Conservation (phyloP, 2,797 vertebrate genomes). For the Podarcis lilfordi region DNA sequence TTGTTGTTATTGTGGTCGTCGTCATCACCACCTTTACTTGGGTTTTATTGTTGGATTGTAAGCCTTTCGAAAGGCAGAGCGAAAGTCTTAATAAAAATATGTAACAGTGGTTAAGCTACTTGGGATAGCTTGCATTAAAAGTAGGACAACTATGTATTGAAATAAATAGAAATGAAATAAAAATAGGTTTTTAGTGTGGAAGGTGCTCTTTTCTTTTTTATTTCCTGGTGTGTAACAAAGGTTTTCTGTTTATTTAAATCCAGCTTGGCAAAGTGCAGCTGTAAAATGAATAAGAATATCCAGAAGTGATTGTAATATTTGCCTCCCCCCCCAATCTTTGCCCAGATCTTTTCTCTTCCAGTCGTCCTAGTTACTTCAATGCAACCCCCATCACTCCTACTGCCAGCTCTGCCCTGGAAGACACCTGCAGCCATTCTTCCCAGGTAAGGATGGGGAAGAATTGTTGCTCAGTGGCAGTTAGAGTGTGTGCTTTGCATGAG, state of each 20-base stretch:
- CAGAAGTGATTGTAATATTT: neutral
- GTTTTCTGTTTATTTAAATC: neutral
- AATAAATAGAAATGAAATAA: too few species aligned
- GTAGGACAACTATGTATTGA: too few species aligned
- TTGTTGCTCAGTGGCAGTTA: neutral
- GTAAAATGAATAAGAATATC: neutral
- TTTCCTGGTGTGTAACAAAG: constrained; percentile 20
- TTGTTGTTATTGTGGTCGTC: too few species aligned
- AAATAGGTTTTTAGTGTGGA: neutral
- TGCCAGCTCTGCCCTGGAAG: constrained; percentile 81
- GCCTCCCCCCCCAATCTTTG: constrained; percentile 10
- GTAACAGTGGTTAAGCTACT: neutral
- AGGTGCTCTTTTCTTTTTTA: neutral
- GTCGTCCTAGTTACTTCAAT: constrained; percentile 82
- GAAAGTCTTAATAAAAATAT: neutral
- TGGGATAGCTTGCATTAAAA: too few species aligned
- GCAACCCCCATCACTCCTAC: constrained; percentile 79
- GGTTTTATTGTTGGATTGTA: neutral
- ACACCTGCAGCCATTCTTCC: constrained; percentile 84
- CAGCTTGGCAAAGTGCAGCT: neutral
- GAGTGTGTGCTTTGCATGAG: too few species aligned
- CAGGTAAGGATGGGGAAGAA: constrained; percentile 81
- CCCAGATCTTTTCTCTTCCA: constrained; percentile 93
- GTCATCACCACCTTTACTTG: neutral
- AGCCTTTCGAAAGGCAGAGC: neutral